A percentile compares a stretch with the other conserved stretches of the same genome.
These are phyloP conservation scores for Stomatorhinus walkeri DNA, from an alignment of 2,797 vertebrate species.

Conservation along the genomic window DNA sequence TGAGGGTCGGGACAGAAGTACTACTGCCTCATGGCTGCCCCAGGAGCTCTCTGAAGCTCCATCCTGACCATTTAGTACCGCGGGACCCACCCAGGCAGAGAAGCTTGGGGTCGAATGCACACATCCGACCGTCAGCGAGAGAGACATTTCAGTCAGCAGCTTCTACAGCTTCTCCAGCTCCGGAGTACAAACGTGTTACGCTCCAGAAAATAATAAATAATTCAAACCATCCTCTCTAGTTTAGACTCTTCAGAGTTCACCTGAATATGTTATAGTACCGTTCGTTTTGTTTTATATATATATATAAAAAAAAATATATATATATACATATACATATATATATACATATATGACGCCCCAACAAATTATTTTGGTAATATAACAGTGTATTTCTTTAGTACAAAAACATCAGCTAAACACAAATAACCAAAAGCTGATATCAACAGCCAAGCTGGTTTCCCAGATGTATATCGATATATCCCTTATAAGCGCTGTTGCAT, in stretches of 20 bases:
- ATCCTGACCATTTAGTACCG: neutral
- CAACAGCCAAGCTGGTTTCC: neutral
- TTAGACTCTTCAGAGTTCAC: neutral
- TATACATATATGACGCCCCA: neutral
- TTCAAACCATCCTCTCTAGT: slow-evolving; percentile 1
- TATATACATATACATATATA: too few relatives aligned
- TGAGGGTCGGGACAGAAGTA: neutral
- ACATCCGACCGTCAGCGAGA: neutral
- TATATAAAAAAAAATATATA: too few relatives aligned
- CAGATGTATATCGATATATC: neutral
- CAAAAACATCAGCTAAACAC: neutral
- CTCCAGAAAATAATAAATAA: neutral
- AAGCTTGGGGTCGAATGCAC: neutral
- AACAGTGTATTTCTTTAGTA: neutral
- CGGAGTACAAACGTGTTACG: neutral
- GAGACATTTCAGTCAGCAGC: neutral
- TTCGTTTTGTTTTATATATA: neutral
- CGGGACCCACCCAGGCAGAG: neutral
- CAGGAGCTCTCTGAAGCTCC: neutral
- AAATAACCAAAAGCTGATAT: neutral
- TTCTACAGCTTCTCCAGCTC: neutral
- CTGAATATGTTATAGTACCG: neutral
- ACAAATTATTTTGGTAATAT: neutral
- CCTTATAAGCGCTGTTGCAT: neutral
- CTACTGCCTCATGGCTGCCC: neutral